Base-by-base conservation (phyloP, 2,888 invertebrate species). In the Nephrocerus scutellatus region DNA sequence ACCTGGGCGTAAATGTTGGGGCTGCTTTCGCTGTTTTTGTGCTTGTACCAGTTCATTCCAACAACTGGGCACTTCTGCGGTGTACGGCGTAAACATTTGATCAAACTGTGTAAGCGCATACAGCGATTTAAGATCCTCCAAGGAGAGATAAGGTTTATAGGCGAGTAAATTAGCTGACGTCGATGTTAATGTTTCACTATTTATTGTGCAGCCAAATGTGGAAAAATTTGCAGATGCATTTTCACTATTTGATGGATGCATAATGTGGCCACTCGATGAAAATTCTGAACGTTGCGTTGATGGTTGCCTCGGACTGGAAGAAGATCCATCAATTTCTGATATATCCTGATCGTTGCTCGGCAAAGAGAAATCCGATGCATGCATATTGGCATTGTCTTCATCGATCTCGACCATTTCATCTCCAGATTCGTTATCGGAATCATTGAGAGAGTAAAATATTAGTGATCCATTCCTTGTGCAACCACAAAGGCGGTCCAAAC, bases 31-130 rank as follows among this genome's bases (percentile, higher is more conserved):
- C 53, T 91, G 89, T 41, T 90, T 79, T 60, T 91, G 90, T 5
- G 90, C 89, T 48, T 91, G 91, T 52, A 91, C 88, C 55, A 92
- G 76, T 64, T 92, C 91, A 49, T 83, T 85, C 93, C 93, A 93
- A 66, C 91, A 92, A 4, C 89, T 83, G 0, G 92, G 90, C 4
- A 91, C 89, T 12, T 89, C 90, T 1, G 90, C 89, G 36, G 85
- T 81, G 62, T 88, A 92, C 1, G 78, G 55, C 1, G 66, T 65
- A 6, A 66, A 45, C 46, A 59, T 64, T 29, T 77, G 76, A 48
- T 87, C 86, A 56, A 86, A 86, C 46, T 81, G 78, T 3, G 85
- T 87, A 39, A 92, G 67, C 25, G 79, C 74, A 53, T 85, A 80
- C 34, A 92, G 71, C 10, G 74, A 71, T 49, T 79, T 76, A 49